These are phyloP conservation scores for Plagiodera versicolora DNA, from an alignment of 2,888 invertebrate genomes.

Conservation along the genomic window DNA sequence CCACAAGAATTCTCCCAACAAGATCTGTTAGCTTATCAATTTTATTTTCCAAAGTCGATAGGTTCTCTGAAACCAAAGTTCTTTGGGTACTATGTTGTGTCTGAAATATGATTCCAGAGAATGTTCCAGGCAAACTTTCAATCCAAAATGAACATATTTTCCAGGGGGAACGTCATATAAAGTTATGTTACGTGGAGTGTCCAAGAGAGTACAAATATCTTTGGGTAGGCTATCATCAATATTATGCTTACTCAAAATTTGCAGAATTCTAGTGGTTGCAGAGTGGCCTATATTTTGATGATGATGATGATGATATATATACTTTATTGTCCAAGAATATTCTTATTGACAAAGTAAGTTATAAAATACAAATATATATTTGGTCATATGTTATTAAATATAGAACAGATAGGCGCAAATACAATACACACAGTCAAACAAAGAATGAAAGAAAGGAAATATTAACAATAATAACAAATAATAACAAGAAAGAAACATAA, in stretches of 20 bases:
- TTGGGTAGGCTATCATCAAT: constrained; percentile 3
- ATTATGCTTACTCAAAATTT: constrained; percentile 4
- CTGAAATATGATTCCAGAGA: not conserved
- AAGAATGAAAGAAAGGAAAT: too few species aligned
- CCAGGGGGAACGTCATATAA: constrained; percentile 5
- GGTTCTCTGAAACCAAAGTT: not conserved
- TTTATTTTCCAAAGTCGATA: too few species aligned
- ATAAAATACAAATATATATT: too few species aligned
- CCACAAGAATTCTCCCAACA: not conserved
- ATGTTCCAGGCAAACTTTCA: not conserved
- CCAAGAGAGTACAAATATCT: not conserved
- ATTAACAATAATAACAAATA: too few species aligned
- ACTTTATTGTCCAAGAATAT: too few species aligned
- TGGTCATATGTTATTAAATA: too few species aligned
- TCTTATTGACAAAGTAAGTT: too few species aligned
- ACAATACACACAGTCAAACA: too few species aligned
- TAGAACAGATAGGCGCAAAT: too few species aligned
- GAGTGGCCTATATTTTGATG: constrained; percentile 7
- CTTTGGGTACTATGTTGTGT: not conserved
- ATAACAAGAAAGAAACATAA: too few species aligned
- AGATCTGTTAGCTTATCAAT: too few species aligned
- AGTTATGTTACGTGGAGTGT: not conserved
- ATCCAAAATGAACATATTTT: constrained; percentile 7
- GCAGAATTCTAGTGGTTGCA: not conserved
- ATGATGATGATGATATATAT: too few species aligned